A percentile compares a stretch with the other conserved stretches of the same genome.
Conservation (phyloP, 2,113 vertebrate genomes). For the Ictalurus furcatus region DNA sequence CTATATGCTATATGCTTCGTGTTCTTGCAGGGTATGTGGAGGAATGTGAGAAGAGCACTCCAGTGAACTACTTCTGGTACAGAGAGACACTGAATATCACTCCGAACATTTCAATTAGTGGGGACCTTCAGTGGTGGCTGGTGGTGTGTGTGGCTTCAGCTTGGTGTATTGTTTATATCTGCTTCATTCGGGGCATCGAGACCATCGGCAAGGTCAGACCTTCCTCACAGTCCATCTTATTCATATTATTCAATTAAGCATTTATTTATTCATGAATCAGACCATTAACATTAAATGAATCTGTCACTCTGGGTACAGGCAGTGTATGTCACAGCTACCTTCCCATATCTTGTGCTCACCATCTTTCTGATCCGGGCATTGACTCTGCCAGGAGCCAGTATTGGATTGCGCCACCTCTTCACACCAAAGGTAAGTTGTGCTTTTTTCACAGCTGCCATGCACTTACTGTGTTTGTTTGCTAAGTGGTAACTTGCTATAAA, state of each 20-base stretch:
- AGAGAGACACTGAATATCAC: constrained; percentile 78
- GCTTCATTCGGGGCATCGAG: constrained; percentile 79
- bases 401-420: constrained; percentile 83
- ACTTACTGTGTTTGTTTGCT: background rate
- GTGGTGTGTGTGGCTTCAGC: constrained; percentile 68
- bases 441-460: background rate
- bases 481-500: background rate
- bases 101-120: constrained; percentile 58
- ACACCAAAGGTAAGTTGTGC: constrained; percentile 79
- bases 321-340: constrained; percentile 84
- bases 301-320: constrained; percentile 66
- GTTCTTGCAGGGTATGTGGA: constrained; percentile 63
- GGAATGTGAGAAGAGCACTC: constrained; percentile 72
- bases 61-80: constrained; percentile 85
- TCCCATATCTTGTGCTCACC: constrained; percentile 86
- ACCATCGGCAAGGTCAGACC: constrained; percentile 77
- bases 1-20: background rate
- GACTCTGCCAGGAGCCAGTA: constrained; percentile 80
- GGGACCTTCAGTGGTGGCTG: constrained; percentile 74
- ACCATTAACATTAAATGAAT: background rate
- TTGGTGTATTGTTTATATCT: constrained; percentile 78
- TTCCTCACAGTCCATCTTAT: background rate
- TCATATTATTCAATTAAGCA: background rate
- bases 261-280: constrained; percentile 55
- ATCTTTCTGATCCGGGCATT: constrained; percentile 83